These are phyloP conservation scores for Chamaedrilus cognettii DNA, from an alignment of 2,888 invertebrate genomes.

Conservation along the genomic window DNA sequence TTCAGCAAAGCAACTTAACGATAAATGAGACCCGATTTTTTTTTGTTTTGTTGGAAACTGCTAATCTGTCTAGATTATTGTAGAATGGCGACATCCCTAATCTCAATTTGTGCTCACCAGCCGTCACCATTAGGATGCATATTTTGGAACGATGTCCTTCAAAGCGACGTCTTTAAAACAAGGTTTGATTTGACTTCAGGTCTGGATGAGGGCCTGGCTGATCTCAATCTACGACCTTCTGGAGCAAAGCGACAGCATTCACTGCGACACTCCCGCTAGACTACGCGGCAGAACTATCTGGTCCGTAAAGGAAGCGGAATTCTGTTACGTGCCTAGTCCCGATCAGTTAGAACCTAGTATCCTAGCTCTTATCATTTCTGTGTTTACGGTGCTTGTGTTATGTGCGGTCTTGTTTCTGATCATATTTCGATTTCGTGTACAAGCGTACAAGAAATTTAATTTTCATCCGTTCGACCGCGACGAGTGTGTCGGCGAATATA, in stretches of 20 bases:
- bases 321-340: background rate
- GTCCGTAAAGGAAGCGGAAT: background rate
- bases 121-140: no score
- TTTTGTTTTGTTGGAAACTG: no score
- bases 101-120: no score
- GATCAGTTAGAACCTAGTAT: no score
- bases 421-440: background rate
- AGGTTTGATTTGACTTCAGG: no score
- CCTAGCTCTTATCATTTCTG: background rate
- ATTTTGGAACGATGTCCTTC: no score
- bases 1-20: no score
- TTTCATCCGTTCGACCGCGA: slow-evolving; percentile 5
- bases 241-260: background rate
- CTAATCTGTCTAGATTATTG: no score
- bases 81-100: no score
- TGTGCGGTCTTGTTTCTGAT: background rate
- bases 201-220: background rate
- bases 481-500: background rate
- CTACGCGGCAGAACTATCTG: background rate
- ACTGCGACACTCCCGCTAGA: background rate
- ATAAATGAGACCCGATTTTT: no score
- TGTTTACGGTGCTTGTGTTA: background rate
- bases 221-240: background rate
- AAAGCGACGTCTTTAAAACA: no score
- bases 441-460: background rate